Base-by-base conservation (phyloP, 2,888 invertebrate genomes). In the Bombylius discolor region DNA sequence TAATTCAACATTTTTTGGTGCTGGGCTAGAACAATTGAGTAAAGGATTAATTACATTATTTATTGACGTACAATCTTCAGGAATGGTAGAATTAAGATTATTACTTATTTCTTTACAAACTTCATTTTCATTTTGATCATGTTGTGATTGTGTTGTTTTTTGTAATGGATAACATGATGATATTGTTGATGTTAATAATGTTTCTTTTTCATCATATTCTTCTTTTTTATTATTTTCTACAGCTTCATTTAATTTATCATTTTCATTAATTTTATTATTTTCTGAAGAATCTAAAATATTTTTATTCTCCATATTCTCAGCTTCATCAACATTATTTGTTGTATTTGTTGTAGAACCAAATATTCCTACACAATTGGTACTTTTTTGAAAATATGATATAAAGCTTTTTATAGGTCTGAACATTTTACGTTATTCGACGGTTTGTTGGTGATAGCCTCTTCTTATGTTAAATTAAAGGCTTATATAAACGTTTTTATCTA, bases 391-490 rank as follows among this genome's bases (percentile, higher is more conserved):
- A 60, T 71, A 72, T 52, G 69, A 71, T 56, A 74, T 65, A 47
- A 74, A 67, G 59, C 69, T 71, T 62, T 73, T 73, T 56, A 73
- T 69, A 52, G 74, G 72, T 62, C 66, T 69, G 62, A 71, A 70
- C 72, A 73, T 75, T 49, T 45, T 59, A 23, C 23, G 3, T 23
- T 23, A 23, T 23, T 23, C 23, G 23, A 23, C 23, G 23, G 3
- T 23, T 23, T 23, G 3, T 2, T 23, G 23, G 3, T 23, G 23
- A 23, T 23, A 23, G 23, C 23, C 23, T 23, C 23, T 23, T 23
- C 23, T 23, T 23, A 23, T 23, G 3, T 23, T 23, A 23, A 23
- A 23, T 23, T 23, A 23, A 23, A 23, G 23, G 23, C 23, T 23
- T 23, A 23, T 23, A 23, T 23, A 23, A 23, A 23, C 1, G 1